Base-by-base conservation (phyloP, 2,888 invertebrate species). In the Chrysolina oricalcia region DNA sequence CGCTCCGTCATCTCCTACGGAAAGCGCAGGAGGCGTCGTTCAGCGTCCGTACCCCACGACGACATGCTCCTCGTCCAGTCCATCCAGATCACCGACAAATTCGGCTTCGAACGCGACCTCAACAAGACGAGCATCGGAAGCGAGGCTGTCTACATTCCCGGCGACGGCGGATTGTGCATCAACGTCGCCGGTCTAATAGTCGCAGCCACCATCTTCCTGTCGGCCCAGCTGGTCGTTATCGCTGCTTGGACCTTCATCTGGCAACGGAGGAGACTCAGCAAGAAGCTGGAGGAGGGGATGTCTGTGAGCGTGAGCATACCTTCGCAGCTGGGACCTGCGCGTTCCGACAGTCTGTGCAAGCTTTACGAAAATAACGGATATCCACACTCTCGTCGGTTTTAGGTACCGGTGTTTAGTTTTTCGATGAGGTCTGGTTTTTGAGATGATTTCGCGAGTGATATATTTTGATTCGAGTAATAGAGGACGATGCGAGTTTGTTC, bases 31-130 rank as follows among this genome's bases (percentile, higher is more conserved):
- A 92, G 95, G 85, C 88, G 90, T 81, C 91, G 93, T 92, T 86
- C 92, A 91, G 81, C 86, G 82, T 78, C 89, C 27, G 83, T 89
- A 81, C 86, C 90, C 81, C 90, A 89, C 76, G 91, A 93, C 77
- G 96, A 97, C 85, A 95, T 97, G 87, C 92, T 97, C 89, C 92
- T 97, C 21, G 96, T 97, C 41, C 96, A 97, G 88, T 95, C 96
- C 74, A 97, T 97, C 86, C 96, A 96, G 89, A 97, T 97, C 87
- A 96, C 96, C 46, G 97, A 97, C 90, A 96, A 96, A 88, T 97
- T 97, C 88, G 96, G 95, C 50, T 96, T 96, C 89, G 94, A 95
- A 84, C 92, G 92, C 78, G 91, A 93, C 70, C 91, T 90, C 87
- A 92, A 91, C 84, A 87, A 81, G 68, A 81, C 79, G 11, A 78